Percentiles rank a stretch among this genome's conserved stretches.
Evolutionary conservation across 2,113 vertebrate genomes (phyloP).

Genomic region (Otis tarda): DNA sequence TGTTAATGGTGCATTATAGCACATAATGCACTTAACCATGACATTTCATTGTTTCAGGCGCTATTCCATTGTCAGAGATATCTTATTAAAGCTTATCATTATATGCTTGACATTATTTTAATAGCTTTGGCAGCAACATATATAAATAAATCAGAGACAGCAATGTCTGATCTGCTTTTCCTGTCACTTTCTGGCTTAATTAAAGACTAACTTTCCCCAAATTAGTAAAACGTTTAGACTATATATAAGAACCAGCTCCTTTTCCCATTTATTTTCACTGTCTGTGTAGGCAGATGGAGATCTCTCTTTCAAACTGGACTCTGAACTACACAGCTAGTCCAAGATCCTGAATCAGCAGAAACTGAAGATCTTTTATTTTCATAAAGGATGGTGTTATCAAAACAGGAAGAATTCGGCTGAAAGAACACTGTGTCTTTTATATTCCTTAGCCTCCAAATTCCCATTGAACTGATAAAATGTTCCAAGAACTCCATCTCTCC

Average conservation of each 20-base stretch:
- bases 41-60: neutral
- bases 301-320: neutral
- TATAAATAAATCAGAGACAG: slow-evolving; percentile 6
- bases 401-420: slow-evolving; percentile 34
- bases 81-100: neutral
- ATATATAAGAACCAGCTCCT: neutral
- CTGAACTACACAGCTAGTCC: neutral
- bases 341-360: slow-evolving; percentile 4
- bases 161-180: neutral
- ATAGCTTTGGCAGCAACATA: neutral
- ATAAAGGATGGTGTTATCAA: neutral
- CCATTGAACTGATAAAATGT: neutral
- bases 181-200: neutral
- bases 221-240: slow-evolving; percentile 10
- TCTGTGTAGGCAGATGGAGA: neutral
- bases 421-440: slow-evolving; percentile 31
- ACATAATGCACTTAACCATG: neutral
- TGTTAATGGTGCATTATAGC: neutral
- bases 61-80: neutral
- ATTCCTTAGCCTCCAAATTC: neutral
- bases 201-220: neutral
- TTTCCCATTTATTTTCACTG: neutral
- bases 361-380: neutral
- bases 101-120: slow-evolving; percentile 6
- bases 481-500: neutral